Conservation (phyloP, 2,888 invertebrate genomes). For the Alcis repandata region DNA sequence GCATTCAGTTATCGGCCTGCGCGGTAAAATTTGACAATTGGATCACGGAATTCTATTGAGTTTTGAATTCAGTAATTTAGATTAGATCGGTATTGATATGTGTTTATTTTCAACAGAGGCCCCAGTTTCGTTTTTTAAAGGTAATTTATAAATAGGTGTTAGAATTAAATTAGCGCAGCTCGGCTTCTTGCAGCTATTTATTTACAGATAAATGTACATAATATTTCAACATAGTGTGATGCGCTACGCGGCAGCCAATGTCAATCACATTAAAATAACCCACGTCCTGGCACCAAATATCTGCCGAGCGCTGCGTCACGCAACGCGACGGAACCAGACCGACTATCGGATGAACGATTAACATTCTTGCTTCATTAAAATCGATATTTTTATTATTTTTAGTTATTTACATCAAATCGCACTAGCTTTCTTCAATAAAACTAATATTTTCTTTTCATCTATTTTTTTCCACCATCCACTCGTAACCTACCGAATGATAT, state of each 20-base stretch:
- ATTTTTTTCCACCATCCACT: conserved; percentile 68
- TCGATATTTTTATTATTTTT: conserved; percentile 48
- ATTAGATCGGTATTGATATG: conserved; percentile 49
- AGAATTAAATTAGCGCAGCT: conserved; percentile 63
- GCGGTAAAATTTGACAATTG: conserved; percentile 8
- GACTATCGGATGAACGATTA: conserved; percentile 55
- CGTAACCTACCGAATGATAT: conserved; percentile 52
- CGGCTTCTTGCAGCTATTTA: conserved; percentile 75
- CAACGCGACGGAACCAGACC: conserved; percentile 54
- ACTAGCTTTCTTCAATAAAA: conserved; percentile 65
- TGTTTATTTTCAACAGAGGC: conserved; percentile 83
- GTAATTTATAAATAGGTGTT: conserved; percentile 76
- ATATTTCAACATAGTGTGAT: conserved; percentile 62
- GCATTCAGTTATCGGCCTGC: background rate
- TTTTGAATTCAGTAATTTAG: conserved; percentile 1
- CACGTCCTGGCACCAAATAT: conserved; percentile 67
- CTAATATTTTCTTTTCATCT: conserved; percentile 79
- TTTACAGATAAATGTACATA: conserved; percentile 61
- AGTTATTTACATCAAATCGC: conserved; percentile 52
- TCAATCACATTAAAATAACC: conserved; percentile 69
- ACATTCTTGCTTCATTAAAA: conserved; percentile 66
- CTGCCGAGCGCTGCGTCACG: conserved; percentile 61
- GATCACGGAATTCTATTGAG: conserved; percentile 7
- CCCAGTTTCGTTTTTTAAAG: conserved; percentile 85
- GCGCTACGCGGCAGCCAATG: conserved; percentile 72